Evolutionary conservation across 2,888 invertebrate species (phyloP).

Genomic region (Stomorhina lunata): DNA sequence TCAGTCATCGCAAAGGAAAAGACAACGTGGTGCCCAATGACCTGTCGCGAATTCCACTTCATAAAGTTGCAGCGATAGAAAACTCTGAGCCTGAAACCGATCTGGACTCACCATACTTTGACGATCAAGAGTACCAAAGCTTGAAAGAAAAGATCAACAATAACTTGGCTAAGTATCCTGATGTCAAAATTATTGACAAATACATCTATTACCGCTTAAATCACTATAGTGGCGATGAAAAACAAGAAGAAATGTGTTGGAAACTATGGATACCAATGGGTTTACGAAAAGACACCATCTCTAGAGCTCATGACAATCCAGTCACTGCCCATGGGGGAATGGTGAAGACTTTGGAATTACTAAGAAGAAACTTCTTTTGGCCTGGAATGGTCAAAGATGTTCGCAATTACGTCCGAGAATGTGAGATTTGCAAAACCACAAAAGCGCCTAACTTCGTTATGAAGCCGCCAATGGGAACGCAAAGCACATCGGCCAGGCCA

Average conservation of each 20-base stretch:
- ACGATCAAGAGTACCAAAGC: background rate
- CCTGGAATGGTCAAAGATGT: no score
- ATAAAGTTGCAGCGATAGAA: background rate
- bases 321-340: constrained; percentile 34
- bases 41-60: background rate
- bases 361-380: no score
- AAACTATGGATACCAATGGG: constrained; percentile 41
- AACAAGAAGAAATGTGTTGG: constrained; percentile 22
- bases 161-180: no score
- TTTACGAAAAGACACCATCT: background rate
- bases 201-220: constrained; percentile 36
- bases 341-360: constrained; percentile 32
- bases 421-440: constrained; percentile 25
- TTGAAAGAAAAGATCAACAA: background rate
- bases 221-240: constrained; percentile 9
- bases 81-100: background rate
- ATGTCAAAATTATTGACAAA: constrained; percentile 12
- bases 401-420: constrained; percentile 24
- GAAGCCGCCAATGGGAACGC: background rate
- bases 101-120: constrained; percentile 8
- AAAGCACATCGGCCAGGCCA: constrained; percentile 2
- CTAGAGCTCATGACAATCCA: constrained; percentile 15
- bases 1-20: constrained; percentile 5
- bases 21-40: constrained; percentile 8
- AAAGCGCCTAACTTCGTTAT: no score